phyloP scores from a whole-genome alignment of 2,113 vertebrate species.

The Elanoides forficatus region DNA sequence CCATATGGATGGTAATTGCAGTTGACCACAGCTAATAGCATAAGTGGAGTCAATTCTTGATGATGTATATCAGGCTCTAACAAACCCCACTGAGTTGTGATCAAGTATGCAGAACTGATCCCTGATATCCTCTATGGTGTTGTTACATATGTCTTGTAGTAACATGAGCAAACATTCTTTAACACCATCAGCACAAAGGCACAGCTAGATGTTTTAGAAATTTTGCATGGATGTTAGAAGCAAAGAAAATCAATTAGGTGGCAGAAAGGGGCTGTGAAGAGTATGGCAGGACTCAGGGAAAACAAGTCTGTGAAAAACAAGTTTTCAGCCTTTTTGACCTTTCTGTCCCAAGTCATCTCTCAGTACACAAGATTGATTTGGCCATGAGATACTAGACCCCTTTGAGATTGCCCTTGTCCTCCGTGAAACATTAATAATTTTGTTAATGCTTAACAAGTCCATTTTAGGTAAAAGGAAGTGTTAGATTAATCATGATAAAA shows the following conservation, averaged over 20 bases:
- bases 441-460: background rate
- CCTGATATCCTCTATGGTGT: background rate
- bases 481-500: background rate
- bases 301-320: background rate
- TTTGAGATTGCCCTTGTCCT: background rate
- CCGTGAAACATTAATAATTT: background rate
- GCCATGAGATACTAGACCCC: background rate
- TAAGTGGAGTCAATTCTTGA: background rate
- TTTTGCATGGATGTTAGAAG: background rate
- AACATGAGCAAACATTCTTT: background rate
- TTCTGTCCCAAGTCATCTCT: background rate
- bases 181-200: background rate
- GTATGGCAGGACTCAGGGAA: background rate
- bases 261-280: background rate
- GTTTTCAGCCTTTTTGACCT: background rate
- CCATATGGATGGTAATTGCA: rapidly evolving
- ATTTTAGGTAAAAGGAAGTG: background rate
- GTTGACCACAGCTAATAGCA: background rate
- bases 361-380: background rate
- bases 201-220: background rate
- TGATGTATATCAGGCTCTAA: background rate
- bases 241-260: background rate
- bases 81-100: background rate
- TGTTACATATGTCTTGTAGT: background rate
- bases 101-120: background rate